Percentiles rank a stretch among this genome's conserved stretches.
Evolutionary conservation across 2,113 vertebrate genomes (phyloP).

Genomic region (Copsychus sechellarum): DNA sequence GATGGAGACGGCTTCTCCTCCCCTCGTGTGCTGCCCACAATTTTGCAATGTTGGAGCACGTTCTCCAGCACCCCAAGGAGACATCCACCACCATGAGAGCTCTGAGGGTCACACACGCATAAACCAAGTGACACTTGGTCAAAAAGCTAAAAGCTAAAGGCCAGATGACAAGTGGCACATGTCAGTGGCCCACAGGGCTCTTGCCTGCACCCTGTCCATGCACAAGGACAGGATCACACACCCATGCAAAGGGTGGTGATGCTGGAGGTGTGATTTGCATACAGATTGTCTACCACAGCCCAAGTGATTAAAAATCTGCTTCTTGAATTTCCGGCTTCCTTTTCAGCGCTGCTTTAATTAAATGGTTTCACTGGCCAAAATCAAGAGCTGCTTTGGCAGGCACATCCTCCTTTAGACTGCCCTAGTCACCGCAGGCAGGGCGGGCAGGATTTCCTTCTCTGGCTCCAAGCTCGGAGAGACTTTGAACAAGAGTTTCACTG

Average conservation of each 20-base stretch:
- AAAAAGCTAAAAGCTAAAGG: neutral
- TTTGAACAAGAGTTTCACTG: neutral
- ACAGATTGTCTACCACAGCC: neutral
- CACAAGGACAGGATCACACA: neutral
- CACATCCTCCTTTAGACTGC: neutral
- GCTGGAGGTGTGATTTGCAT: neutral
- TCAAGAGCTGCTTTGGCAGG: slow-evolving; percentile 12
- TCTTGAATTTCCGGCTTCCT: slow-evolving; percentile 43
- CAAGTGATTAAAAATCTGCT: slow-evolving; percentile 34
- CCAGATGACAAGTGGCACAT: neutral
- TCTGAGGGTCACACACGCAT: rapidly evolving
- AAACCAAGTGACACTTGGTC: rapidly evolving
- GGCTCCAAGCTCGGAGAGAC: neutral
- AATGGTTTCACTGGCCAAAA: slow-evolving; percentile 1
- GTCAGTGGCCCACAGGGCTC: neutral
- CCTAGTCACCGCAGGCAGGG: neutral
- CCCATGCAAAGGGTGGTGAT: neutral
- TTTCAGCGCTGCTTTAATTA: slow-evolving; percentile 17
- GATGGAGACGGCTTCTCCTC: neutral
- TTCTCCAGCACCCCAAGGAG: neutral
- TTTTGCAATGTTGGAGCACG: rapidly evolving
- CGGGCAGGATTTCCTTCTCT: slow-evolving; percentile 8
- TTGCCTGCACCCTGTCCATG: neutral
- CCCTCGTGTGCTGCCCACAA: rapidly evolving
- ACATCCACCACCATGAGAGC: neutral